Conservation (phyloP, 2,888 invertebrate genomes). For the Pristionchus maxplancki region DNA sequence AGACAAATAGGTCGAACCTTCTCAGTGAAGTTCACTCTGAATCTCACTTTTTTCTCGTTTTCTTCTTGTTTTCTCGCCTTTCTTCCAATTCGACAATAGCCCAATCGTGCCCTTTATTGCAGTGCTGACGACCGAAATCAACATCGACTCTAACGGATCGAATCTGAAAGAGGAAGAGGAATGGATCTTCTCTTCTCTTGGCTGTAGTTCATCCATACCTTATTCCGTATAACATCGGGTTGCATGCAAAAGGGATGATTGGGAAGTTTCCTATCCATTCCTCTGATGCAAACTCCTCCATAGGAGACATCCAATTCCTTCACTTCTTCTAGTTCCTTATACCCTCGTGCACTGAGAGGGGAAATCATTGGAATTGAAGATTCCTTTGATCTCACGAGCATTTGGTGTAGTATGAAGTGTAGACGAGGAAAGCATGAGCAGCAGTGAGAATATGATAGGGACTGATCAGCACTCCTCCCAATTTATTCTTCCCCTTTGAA, state of each 20-base stretch:
- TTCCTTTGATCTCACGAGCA: slow-evolving; percentile 22
- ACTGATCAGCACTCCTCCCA: slow-evolving; percentile 73
- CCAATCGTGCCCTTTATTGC: slow-evolving; percentile 74
- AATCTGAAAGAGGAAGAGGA: slow-evolving; percentile 59
- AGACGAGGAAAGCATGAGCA: slow-evolving; percentile 73
- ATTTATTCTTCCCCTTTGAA: slow-evolving; percentile 63
- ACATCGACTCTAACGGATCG: slow-evolving; percentile 70
- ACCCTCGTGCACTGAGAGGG: background rate
- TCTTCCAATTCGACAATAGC: slow-evolving; percentile 74
- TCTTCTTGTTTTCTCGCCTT: slow-evolving; percentile 28
- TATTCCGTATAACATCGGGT: slow-evolving; percentile 61
- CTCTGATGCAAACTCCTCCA: slow-evolving; percentile 73
- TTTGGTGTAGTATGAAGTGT: slow-evolving; percentile 28
- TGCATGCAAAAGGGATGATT: slow-evolving; percentile 61
- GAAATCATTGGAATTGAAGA: background rate
- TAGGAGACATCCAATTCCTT: slow-evolving; percentile 59
- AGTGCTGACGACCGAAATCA: slow-evolving; percentile 65
- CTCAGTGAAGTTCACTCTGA: slow-evolving; percentile 64
- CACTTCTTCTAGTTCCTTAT: background rate
- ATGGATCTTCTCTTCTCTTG: background rate
- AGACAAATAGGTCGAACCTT: slow-evolving; percentile 72
- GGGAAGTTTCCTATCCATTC: slow-evolving; percentile 57
- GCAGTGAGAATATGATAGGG: slow-evolving; percentile 76
- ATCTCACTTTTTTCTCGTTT: background rate
- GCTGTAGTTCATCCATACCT: slow-evolving; percentile 53